These are phyloP conservation scores for Bubalus kerabau DNA, from an alignment of 2,113 vertebrate genomes.

Conservation along the genomic window DNA sequence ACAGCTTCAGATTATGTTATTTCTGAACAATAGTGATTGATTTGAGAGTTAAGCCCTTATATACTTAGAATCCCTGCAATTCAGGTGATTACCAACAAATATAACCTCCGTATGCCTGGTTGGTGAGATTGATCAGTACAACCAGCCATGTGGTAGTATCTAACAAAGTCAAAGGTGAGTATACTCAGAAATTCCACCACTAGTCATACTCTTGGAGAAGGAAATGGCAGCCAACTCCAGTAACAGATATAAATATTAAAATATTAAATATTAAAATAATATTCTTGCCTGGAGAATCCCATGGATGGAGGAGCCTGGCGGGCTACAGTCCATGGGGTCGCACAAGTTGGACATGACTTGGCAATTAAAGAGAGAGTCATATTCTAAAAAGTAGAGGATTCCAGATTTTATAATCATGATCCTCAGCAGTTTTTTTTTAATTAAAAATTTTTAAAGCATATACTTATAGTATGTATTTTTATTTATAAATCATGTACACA, in stretches of 20 bases:
- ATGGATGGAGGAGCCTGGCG: neutral
- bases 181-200: neutral
- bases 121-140: neutral
- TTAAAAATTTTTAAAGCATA: neutral
- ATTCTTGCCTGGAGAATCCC: neutral
- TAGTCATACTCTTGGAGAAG: neutral
- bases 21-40: neutral
- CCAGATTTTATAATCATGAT: neutral
- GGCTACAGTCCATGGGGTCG: neutral
- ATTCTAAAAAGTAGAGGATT: neutral
- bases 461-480: neutral
- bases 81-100: neutral
- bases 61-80: neutral
- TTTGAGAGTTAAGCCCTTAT: neutral
- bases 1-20: neutral
- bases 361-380: neutral
- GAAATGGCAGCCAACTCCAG: neutral
- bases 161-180: neutral
- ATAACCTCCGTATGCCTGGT: neutral
- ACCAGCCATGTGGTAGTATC: neutral
- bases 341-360: accelerated
- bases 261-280: too few species aligned
- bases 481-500: neutral
- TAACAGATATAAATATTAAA: neutral
- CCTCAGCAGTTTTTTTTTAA: neutral